Evolutionary conservation across 2,113 vertebrate genomes (phyloP).

Genomic region (Raja brachyura): DNA sequence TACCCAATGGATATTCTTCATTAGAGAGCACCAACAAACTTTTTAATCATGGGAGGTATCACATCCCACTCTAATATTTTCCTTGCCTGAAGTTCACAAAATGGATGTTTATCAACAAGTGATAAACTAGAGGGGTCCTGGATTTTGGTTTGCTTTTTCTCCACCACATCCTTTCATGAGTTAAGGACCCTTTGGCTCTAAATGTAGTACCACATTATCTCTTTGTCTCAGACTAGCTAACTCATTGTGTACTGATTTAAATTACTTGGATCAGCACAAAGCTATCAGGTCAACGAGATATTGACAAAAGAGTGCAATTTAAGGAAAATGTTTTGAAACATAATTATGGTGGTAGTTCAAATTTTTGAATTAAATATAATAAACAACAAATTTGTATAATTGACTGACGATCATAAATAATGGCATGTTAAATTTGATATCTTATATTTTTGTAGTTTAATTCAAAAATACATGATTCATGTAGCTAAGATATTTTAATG

Average conservation of each 20-base stretch:
- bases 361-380: constrained; percentile 27
- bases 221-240: background rate
- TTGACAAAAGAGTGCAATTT: background rate
- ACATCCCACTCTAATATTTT: background rate
- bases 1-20: background rate
- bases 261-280: background rate
- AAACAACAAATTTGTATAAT: constrained; percentile 28
- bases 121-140: background rate
- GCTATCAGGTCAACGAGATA: background rate
- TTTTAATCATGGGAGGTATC: background rate
- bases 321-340: background rate
- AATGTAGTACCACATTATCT: background rate
- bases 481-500: background rate
- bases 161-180: background rate
- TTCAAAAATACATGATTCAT: background rate
- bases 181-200: background rate
- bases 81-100: background rate
- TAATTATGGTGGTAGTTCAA: background rate
- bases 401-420: background rate
- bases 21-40: background rate
- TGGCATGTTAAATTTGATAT: background rate
- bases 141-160: background rate
- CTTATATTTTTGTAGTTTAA: background rate
- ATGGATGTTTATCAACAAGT: background rate
- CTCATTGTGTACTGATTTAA: background rate